Evolutionary conservation across 2,797 vertebrate species (phyloP).

Genomic region (Ara ararauna): DNA sequence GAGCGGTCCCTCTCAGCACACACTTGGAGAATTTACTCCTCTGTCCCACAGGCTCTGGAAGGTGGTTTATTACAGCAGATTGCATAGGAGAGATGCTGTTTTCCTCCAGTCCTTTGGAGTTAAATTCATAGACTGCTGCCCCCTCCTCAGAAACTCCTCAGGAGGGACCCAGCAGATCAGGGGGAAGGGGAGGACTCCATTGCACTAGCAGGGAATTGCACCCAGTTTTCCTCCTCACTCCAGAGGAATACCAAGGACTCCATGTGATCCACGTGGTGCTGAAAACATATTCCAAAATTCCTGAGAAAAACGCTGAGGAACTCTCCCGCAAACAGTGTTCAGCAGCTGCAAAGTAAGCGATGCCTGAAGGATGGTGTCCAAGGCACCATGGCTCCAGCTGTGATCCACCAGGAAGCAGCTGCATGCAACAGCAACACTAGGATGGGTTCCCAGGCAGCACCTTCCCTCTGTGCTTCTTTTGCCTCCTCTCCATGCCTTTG

Average conservation of each 20-base stretch:
- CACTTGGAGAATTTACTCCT: neutral
- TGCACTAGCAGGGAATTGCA: neutral
- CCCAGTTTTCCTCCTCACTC: neutral
- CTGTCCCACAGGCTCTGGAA: neutral
- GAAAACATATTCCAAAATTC: neutral
- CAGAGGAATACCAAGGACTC: neutral
- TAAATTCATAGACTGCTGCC: neutral
- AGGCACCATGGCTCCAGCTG: neutral
- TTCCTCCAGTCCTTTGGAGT: neutral
- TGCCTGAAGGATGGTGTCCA: rapidly evolving
- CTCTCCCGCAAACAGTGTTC: neutral
- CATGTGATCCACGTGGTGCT: neutral
- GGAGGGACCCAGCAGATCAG: neutral
- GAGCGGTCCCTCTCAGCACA: rapidly evolving
- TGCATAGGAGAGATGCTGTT: neutral
- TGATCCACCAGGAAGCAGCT: rapidly evolving
- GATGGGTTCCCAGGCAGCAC: neutral
- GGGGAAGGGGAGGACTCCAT: neutral
- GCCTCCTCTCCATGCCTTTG: neutral
- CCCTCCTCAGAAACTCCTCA: neutral
- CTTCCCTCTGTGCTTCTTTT: neutral
- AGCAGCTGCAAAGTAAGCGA: neutral
- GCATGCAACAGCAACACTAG: rapidly evolving
- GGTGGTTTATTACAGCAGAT: neutral
- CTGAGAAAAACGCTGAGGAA: neutral